These are phyloP conservation scores for Sinelater perroti DNA, from an alignment of 2,888 invertebrate genomes.

Conservation along the genomic window DNA sequence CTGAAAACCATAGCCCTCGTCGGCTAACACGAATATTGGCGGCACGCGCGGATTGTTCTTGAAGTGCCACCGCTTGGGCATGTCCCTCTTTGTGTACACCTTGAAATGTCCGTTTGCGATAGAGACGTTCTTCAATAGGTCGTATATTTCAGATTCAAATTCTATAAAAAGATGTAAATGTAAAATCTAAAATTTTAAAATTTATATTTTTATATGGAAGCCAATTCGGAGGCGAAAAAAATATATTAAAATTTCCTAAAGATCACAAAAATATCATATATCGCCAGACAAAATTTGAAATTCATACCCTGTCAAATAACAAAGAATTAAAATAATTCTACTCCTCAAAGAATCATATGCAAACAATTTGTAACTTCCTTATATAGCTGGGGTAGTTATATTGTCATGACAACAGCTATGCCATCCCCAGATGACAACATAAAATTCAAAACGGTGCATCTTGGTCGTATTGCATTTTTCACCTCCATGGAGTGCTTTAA, in stretches of 20 bases:
- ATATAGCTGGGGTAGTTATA: too few relatives aligned
- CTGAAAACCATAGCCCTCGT: constrained; percentile 69
- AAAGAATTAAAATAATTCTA: neutral
- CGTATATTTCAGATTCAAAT: constrained; percentile 62
- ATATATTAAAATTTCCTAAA: neutral
- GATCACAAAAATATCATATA: neutral
- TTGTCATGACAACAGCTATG: too few relatives aligned
- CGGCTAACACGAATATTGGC: constrained; percentile 70
- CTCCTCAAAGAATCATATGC: too few relatives aligned
- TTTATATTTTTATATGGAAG: neutral
- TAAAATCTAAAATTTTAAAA: too few relatives aligned
- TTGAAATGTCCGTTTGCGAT: constrained; percentile 61
- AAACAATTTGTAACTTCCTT: too few relatives aligned
- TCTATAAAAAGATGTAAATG: constrained; percentile 58
- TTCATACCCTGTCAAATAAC: neutral
- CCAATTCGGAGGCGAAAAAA: too few relatives aligned
- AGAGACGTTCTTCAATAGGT: constrained; percentile 60
- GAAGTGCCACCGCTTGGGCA: constrained; percentile 70
- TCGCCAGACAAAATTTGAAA: neutral
- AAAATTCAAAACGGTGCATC: too few relatives aligned
- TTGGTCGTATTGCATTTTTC: too few relatives aligned
- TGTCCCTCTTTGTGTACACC: constrained; percentile 68
- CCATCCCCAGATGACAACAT: too few relatives aligned
- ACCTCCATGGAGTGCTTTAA: too few relatives aligned
- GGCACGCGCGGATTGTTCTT: constrained; percentile 67